Base-by-base conservation (phyloP, 2,888 invertebrate species). In the Syrphus vitripennis region DNA sequence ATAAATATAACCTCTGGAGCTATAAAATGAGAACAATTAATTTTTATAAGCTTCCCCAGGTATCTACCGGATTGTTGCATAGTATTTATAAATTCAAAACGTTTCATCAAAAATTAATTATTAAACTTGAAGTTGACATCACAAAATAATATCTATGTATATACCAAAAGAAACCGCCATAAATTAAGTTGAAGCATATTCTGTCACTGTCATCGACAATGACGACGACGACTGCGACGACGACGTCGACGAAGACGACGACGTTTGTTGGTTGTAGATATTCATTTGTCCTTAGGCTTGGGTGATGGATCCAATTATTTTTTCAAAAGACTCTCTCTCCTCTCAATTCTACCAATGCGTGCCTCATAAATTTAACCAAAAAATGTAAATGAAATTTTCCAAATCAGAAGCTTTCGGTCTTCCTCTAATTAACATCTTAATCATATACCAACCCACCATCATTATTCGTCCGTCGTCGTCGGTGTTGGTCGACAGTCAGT, bases 351-450 rank as follows among this genome's bases (percentile, higher is more conserved):
- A 19, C 29, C 61, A 72, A 57, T 65, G 40, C 31, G 16, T 53
- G 53, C 50, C 50, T 53, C 63, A 53, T 42, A 53, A 65, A 72
- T 50, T 59, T 37, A 24, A 48, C 67, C 42, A 67, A 57, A 63
- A n/a, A 42, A 57, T 24, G 48, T 67, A 67, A 59, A 76, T 70
- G 77, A 77, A 69, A 67, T 76, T 76, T 76, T 76, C 76, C 34
- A 78, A 78, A 61, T 57, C 78, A 55, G 42, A 34, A 57, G 63
- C 48, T 50, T 61, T 40, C 26, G 45, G 48, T 50, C 12, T 21
- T 59, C 31, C 31, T 55, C 50, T 50, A 81, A 81, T 80, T 75
- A 80, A 59, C 69, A 80, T 69, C 75, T 75, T 72, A 75, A 80
- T 80, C 80, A 75, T 69, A 37, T 61, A 81, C 53, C 50, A 10